These are phyloP conservation scores for Dryadula phaetusa DNA, from an alignment of 2,888 invertebrate species.

Conservation along the genomic window DNA sequence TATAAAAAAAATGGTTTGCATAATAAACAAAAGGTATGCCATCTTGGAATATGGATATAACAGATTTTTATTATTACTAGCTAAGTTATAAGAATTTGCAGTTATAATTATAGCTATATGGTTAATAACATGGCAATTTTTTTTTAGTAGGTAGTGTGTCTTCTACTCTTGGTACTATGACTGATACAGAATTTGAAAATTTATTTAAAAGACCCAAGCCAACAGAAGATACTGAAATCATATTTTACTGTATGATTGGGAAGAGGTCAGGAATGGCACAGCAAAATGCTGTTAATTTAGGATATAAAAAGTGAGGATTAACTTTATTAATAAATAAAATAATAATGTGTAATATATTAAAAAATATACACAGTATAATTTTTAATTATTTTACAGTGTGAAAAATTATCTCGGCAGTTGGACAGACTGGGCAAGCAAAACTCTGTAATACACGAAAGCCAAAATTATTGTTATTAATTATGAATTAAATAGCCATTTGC, in stretches of 20 bases:
- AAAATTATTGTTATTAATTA: background rate
- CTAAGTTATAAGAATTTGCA: too few species aligned
- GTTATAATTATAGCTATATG: background rate
- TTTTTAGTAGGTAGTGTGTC: conserved; percentile 82
- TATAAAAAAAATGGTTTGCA: too few species aligned
- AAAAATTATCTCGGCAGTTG: conserved; percentile 85
- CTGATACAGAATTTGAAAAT: conserved; percentile 81
- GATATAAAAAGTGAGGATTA: conserved; percentile 85
- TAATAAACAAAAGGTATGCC: too few species aligned
- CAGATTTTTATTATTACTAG: too few species aligned
- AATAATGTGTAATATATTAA: background rate
- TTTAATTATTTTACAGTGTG: conserved; percentile 68
- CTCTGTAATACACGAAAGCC: conserved; percentile 40
- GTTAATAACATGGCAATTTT: background rate
- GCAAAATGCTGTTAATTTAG: conserved; percentile 81
- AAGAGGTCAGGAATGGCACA: conserved; percentile 86
- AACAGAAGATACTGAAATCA: conserved; percentile 80
- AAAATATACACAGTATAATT: background rate
- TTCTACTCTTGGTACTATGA: conserved; percentile 68
- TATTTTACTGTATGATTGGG: conserved; percentile 89
- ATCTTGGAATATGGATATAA: too few species aligned
- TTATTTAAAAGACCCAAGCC: conserved; percentile 86
- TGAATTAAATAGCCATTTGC: background rate
- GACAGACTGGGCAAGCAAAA: conserved; percentile 82
- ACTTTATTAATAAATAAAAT: background rate